These are phyloP conservation scores for Penaeus japonicus DNA, from an alignment of 1,140 invertebrate genomes.

Conservation along the genomic window DNA sequence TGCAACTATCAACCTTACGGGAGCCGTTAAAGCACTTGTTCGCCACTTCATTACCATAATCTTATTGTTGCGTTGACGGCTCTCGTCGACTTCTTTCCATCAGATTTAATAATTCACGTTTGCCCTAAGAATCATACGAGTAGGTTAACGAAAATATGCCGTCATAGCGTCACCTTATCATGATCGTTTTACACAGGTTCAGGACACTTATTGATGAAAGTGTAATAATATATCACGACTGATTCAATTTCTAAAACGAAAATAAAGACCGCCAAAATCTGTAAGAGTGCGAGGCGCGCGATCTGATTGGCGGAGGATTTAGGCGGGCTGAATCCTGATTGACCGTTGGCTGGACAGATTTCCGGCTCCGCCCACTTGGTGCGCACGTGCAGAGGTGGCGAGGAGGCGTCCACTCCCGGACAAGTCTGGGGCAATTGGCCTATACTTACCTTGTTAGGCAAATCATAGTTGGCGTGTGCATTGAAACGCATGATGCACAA, in stretches of 20 bases:
- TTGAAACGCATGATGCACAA: constrained; percentile 33
- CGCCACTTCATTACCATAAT: constrained; percentile 59
- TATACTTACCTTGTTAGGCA: constrained; percentile 53
- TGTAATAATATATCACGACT: constrained; percentile 28
- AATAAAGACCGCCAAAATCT: constrained; percentile 58
- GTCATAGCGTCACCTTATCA: not conserved
- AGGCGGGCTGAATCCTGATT: constrained; percentile 54
- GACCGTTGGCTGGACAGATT: constrained; percentile 58
- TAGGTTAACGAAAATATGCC: not conserved
- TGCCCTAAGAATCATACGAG: not conserved
- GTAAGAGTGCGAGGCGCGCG: constrained; percentile 53
- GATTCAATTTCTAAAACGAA: constrained; percentile 57
- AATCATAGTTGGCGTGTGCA: constrained; percentile 53
- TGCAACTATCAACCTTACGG: constrained; percentile 47
- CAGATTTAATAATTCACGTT: constrained; percentile 54
- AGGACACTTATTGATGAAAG: constrained; percentile 2
- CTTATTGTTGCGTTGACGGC: constrained; percentile 58
- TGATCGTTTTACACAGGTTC: not conserved
- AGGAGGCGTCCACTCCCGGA: constrained; percentile 26
- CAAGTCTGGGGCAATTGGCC: constrained; percentile 35
- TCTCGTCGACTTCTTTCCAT: constrained; percentile 52
- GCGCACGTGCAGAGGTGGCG: constrained; percentile 51
- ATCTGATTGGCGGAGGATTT: constrained; percentile 58
- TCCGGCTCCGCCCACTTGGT: constrained; percentile 49
- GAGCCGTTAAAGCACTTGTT: constrained; percentile 56